phyloP scores from a whole-genome alignment of 2,888 invertebrate species.

The Cosmia pyralina region DNA sequence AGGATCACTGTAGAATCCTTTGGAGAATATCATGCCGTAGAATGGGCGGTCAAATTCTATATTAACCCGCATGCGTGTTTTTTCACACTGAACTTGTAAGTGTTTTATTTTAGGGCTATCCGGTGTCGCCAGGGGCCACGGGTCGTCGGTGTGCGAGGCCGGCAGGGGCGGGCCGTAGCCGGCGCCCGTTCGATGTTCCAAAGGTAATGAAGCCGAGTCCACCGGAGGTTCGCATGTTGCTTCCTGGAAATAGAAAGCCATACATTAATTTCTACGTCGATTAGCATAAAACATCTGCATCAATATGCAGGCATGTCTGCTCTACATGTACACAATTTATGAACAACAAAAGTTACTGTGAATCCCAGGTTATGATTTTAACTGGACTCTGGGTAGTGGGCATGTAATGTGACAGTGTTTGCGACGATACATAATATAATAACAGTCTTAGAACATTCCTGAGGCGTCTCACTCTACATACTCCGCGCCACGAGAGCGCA shows the following conservation, averaged over 20 bases:
- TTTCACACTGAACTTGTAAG: conserved; percentile 98
- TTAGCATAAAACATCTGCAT: conserved; percentile 6
- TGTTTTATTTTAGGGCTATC: conserved; percentile 98
- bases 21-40: conserved; percentile 98
- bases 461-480: conserved; percentile 86
- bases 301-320: not conserved
- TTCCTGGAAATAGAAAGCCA: conserved; percentile 90
- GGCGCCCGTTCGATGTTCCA: conserved; percentile 95
- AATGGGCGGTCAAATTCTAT: conserved; percentile 98
- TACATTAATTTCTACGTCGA: conserved; percentile 30
- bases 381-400: conserved; percentile 34
- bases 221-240: conserved; percentile 94
- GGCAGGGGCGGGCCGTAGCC: conserved; percentile 93
- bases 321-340: not conserved
- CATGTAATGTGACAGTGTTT: conserved; percentile 44
- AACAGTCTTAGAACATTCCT: conserved; percentile 74
- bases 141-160: conserved; percentile 92
- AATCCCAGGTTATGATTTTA: conserved; percentile 9
- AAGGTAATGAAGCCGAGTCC: conserved; percentile 94
- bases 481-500: conserved; percentile 79
- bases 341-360: conserved; percentile 14
- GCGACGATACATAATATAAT: conserved; percentile 52
- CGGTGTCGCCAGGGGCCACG: conserved; percentile 96
- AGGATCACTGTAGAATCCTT: conserved; percentile 97
- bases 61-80: conserved; percentile 98